These are phyloP conservation scores for Actenoides lindsayi DNA, from an alignment of 2,113 vertebrate genomes.

Conservation along the genomic window DNA sequence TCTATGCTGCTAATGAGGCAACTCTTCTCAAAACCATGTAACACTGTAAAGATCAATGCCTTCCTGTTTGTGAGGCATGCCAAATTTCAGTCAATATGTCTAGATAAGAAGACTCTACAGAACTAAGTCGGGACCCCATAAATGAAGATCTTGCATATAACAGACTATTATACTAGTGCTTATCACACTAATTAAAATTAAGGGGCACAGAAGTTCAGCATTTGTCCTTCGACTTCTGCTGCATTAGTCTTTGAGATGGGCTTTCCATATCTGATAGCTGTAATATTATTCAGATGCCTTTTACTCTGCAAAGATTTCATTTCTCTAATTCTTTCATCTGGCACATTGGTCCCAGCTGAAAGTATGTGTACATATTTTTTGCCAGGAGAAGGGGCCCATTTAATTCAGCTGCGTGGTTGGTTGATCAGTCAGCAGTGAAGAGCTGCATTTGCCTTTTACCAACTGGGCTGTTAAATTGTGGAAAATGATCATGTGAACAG, in stretches of 20 bases:
- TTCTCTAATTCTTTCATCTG: slow-evolving; percentile 9
- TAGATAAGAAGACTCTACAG: neutral
- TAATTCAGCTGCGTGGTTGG: neutral
- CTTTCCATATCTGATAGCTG: neutral
- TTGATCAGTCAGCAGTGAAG: neutral
- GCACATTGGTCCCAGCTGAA: neutral
- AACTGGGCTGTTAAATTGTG: neutral
- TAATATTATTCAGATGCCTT: neutral
- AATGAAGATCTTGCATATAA: neutral
- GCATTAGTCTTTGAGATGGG: neutral
- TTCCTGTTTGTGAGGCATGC: neutral
- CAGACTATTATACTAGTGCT: neutral
- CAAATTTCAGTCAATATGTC: neutral
- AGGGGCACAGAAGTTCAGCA: neutral
- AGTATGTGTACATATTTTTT: neutral
- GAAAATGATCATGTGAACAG: neutral
- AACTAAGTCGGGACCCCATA: neutral
- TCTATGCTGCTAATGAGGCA: neutral
- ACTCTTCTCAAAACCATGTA: neutral
- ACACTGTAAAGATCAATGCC: neutral
- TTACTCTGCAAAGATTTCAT: neutral
- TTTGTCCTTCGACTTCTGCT: neutral
- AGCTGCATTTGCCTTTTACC: neutral
- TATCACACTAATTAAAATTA: neutral
- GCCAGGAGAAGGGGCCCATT: neutral